phyloP scores from a whole-genome alignment of 2,797 vertebrate species.

The Anguilla megastoma region DNA sequence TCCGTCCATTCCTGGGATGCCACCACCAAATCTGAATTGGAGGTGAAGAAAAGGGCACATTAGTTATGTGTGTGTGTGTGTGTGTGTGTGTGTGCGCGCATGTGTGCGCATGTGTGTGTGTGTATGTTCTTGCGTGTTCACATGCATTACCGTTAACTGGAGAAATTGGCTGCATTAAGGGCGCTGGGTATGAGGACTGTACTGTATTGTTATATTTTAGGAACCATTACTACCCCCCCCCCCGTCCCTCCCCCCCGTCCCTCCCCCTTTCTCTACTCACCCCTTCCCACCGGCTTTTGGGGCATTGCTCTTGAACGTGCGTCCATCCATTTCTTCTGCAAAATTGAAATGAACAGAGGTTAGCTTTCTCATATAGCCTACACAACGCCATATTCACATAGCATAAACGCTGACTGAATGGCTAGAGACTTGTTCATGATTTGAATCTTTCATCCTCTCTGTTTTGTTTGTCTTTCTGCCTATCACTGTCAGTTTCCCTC shows the following conservation, averaged over 20 bases:
- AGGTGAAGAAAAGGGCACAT: conserved; percentile 1
- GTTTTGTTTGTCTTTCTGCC: not conserved
- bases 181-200: not conserved
- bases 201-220: not conserved
- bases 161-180: not conserved
- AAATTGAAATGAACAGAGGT: not conserved
- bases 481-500: not conserved
- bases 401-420: not conserved
- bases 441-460: not conserved
- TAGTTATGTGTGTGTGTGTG: not conserved
- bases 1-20: conserved; percentile 54
- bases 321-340: conserved; percentile 51
- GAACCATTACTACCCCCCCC: not conserved
- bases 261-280: conserved; percentile 41
- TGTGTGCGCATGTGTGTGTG: not conserved
- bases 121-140: not conserved
- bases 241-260: too few relatives aligned
- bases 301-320: conserved; percentile 65
- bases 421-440: not conserved
- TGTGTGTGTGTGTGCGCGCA: not conserved
- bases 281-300: conserved; percentile 63
- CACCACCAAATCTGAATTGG: conserved; percentile 42
- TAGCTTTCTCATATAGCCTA: not conserved
- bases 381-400: not conserved
- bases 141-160: not conserved